phyloP scores from a whole-genome alignment of 1,140 invertebrate species.

The Drosophila cardini region DNA sequence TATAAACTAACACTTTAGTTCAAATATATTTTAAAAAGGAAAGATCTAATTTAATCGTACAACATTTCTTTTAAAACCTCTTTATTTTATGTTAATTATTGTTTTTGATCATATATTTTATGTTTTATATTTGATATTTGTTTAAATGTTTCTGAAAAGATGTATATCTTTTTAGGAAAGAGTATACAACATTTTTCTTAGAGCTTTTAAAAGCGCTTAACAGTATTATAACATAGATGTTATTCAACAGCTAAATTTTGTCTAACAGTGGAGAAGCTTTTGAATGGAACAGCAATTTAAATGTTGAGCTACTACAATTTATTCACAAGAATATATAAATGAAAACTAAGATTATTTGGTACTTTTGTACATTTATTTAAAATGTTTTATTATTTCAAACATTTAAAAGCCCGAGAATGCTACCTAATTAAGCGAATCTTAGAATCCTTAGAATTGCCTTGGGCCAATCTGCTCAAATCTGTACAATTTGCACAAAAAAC shows the following conservation, averaged over 20 bases:
- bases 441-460: slow-evolving; percentile 6
- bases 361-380: neutral
- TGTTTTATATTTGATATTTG: neutral
- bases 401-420: neutral
- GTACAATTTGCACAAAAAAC: slow-evolving; percentile 42
- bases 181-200: neutral
- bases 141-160: neutral
- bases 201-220: neutral
- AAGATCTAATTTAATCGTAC: no score
- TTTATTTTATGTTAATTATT: neutral
- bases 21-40: neutral
- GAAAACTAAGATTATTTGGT: no score
- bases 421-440: no score
- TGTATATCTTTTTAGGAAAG: neutral
- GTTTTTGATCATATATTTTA: no score
- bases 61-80: no score
- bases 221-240: neutral
- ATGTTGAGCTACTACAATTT: no score
- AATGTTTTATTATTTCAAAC: neutral
- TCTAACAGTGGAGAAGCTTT: neutral
- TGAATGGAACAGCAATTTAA: neutral
- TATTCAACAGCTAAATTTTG: neutral
- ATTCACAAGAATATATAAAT: no score
- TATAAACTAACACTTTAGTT: no score
- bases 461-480: slow-evolving; percentile 30